A percentile compares a stretch with the other conserved stretches of the same genome.
Evolutionary conservation across 2,113 vertebrate genomes (phyloP).

Genomic region (Herpailurus yagouaroundi): DNA sequence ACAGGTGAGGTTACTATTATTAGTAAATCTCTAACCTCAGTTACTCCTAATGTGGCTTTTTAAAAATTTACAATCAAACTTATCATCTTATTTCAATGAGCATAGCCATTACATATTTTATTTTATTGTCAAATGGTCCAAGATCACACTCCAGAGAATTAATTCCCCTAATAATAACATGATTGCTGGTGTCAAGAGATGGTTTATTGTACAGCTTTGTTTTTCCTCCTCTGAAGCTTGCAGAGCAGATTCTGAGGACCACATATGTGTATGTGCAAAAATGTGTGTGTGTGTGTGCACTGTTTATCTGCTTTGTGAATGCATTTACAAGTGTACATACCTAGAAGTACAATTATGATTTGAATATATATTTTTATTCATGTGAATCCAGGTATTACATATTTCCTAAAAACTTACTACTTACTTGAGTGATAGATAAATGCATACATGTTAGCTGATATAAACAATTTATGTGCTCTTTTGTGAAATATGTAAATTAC

Average conservation of each 20-base stretch:
- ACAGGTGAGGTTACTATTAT: not conserved
- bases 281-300: not conserved
- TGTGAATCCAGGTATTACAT: not conserved
- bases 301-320: not conserved
- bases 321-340: not conserved
- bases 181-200: slow-evolving; percentile 55
- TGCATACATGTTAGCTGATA: not conserved
- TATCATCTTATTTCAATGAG: slow-evolving; percentile 39
- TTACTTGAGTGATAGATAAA: slow-evolving; percentile 38
- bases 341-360: slow-evolving; percentile 20
- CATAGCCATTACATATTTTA: not conserved
- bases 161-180: slow-evolving; percentile 22
- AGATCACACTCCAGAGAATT: slow-evolving; percentile 38
- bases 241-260: not conserved
- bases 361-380: slow-evolving; percentile 4
- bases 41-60: not conserved
- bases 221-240: slow-evolving; percentile 62
- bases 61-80: not conserved
- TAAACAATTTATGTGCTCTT: not conserved
- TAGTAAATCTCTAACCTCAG: not conserved
- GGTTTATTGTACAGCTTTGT: slow-evolving; percentile 69
- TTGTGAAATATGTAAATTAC: not conserved
- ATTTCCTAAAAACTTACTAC: not conserved
- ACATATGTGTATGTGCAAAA: slow-evolving; percentile 30
- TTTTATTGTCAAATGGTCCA: slow-evolving; percentile 28